Percentiles rank a stretch among this genome's conserved stretches.
These are phyloP conservation scores for Drosophila carrolli DNA, from an alignment of 1,140 invertebrate species.

Conservation along the genomic window DNA sequence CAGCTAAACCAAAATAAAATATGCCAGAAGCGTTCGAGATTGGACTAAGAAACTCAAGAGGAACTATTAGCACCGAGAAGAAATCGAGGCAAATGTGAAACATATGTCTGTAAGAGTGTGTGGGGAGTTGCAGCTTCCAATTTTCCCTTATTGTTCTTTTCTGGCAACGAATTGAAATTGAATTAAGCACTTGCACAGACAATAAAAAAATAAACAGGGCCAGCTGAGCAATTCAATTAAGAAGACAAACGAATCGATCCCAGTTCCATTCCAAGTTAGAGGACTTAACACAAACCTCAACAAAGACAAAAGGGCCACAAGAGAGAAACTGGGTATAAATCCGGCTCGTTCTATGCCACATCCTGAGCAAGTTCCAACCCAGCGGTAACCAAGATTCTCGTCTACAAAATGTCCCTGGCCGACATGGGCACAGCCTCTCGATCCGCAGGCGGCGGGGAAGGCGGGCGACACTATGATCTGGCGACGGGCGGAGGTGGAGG, in stretches of 20 bases:
- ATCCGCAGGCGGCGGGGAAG: slow-evolving; percentile 51
- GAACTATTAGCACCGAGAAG: slow-evolving; percentile 10
- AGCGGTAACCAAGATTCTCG: slow-evolving; percentile 72
- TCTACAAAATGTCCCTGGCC: slow-evolving; percentile 83
- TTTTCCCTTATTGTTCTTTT: slow-evolving; percentile 50
- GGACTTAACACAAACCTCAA: slow-evolving; percentile 46
- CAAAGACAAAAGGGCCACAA: slow-evolving; percentile 25
- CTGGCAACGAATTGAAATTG: slow-evolving; percentile 55
- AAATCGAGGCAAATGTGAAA: slow-evolving; percentile 65
- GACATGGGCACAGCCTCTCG: slow-evolving; percentile 80
- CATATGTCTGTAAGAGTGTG: slow-evolving; percentile 49
- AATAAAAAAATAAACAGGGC: slow-evolving; percentile 35
- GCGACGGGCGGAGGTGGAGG: slow-evolving; percentile 43
- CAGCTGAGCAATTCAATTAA: slow-evolving; percentile 56
- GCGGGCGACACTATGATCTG: slow-evolving; percentile 41
- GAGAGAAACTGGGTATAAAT: slow-evolving; percentile 2
- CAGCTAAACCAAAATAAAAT: slow-evolving; percentile 6
- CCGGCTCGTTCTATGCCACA: slow-evolving; percentile 48
- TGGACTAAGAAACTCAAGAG: slow-evolving; percentile 28
- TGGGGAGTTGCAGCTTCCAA: slow-evolving; percentile 48
- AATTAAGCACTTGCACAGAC: slow-evolving; percentile 41
- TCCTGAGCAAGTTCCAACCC: slow-evolving; percentile 14
- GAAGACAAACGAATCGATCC: slow-evolving; percentile 39
- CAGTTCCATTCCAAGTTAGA: slow-evolving; percentile 70
- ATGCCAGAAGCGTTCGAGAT: slow-evolving; percentile 29